Evolutionary conservation across 2,888 invertebrate genomes (phyloP).

Genomic region (Gymnoscelis rufifasciata): DNA sequence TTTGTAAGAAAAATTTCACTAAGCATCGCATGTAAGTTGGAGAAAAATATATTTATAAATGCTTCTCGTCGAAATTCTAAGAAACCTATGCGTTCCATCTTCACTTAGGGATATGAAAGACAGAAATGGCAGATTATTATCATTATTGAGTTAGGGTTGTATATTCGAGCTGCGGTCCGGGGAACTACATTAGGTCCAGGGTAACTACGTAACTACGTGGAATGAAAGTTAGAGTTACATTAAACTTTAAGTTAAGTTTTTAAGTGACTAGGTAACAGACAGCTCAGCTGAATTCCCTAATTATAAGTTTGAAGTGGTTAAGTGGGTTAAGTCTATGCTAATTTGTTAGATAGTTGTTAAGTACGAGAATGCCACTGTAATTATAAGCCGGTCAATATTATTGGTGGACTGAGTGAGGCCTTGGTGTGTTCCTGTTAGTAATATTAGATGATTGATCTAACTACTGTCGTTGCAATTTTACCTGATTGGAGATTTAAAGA

Average conservation of each 20-base stretch:
- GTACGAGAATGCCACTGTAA: constrained; percentile 37
- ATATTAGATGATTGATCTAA: not conserved
- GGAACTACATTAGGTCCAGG: too few relatives aligned
- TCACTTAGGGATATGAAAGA: too few relatives aligned
- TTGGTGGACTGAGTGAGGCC: constrained; percentile 27
- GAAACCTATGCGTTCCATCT: too few relatives aligned
- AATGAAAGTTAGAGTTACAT: not conserved
- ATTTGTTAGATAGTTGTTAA: constrained; percentile 39
- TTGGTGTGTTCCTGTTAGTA: constrained; percentile 25
- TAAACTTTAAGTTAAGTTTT: constrained; percentile 9
- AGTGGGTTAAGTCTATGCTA: constrained; percentile 41
- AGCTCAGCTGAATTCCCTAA: constrained; percentile 22
- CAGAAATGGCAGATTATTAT: too few relatives aligned
- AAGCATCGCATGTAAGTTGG: too few relatives aligned
- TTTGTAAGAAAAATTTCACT: too few relatives aligned
- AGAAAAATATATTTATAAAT: too few relatives aligned
- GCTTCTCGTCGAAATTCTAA: too few relatives aligned
- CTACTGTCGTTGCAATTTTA: too few relatives aligned
- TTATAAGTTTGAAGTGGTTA: constrained; percentile 29
- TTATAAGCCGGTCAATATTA: constrained; percentile 32
- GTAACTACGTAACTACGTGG: not conserved
- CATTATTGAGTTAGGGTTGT: too few relatives aligned
- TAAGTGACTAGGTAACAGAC: constrained; percentile 19
- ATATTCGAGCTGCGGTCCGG: too few relatives aligned
- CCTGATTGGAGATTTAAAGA: too few relatives aligned